These are phyloP conservation scores for Lymantria monacha DNA, from an alignment of 2,888 invertebrate species.

Conservation along the genomic window DNA sequence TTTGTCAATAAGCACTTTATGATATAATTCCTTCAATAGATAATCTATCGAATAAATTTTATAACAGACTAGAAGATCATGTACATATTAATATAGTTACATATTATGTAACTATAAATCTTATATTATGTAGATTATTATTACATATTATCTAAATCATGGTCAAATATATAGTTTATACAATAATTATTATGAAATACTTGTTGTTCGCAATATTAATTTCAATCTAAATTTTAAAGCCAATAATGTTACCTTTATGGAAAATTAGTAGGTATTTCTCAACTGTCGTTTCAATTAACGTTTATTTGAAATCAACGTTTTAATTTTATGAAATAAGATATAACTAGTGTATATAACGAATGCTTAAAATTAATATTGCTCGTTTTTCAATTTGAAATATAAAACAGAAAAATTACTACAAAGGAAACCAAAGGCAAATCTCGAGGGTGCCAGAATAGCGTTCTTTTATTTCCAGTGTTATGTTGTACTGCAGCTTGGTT, in stretches of 20 bases:
- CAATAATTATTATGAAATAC: slow-evolving; percentile 6
- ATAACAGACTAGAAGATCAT: slow-evolving; percentile 18
- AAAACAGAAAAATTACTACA: slow-evolving; percentile 48
- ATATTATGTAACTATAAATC: slow-evolving; percentile 6
- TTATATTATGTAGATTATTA: background rate
- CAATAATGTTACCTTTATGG: no score
- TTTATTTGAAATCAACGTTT: no score
- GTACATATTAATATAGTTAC: slow-evolving; percentile 16
- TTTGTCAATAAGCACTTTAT: slow-evolving; percentile 3
- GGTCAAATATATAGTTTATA: slow-evolving; percentile 18
- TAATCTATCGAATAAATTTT: slow-evolving; percentile 6
- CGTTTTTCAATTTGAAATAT: slow-evolving; percentile 39
- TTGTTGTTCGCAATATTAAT: background rate
- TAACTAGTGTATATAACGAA: no score
- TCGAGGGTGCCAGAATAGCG: slow-evolving; percentile 62
- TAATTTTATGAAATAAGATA: no score
- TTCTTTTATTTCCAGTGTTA: slow-evolving; percentile 83
- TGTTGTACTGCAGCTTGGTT: slow-evolving; percentile 85
- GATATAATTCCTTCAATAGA: background rate
- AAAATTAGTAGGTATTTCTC: no score
- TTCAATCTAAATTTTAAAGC: no score
- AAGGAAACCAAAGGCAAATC: slow-evolving; percentile 51
- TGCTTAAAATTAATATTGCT: no score
- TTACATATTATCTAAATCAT: slow-evolving; percentile 18
- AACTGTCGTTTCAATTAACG: no score